Conservation (phyloP, 2,888 invertebrate genomes). For the Lasius fuliginosus region DNA sequence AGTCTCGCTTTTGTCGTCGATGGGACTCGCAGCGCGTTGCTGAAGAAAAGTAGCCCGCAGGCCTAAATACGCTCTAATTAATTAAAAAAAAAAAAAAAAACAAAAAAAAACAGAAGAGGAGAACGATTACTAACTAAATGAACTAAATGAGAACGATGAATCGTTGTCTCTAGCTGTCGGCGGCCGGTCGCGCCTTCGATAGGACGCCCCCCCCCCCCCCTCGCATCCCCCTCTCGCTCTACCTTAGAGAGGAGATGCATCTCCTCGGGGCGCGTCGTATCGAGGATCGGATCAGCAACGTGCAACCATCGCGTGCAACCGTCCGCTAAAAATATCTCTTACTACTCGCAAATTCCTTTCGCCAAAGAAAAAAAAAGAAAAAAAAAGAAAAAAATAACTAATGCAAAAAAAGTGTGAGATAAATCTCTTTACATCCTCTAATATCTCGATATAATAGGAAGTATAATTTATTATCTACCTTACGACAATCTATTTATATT, state of each 20-base stretch:
- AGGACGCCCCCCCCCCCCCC: not conserved
- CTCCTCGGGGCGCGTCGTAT: not conserved
- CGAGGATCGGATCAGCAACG: constrained; percentile 24
- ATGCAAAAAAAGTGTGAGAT: not conserved
- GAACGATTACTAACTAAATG: constrained; percentile 34
- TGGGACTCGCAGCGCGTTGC: constrained; percentile 81
- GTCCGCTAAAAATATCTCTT: not conserved
- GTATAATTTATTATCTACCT: constrained; percentile 5
- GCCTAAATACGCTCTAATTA: constrained; percentile 84
- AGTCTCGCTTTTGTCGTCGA: constrained; percentile 73
- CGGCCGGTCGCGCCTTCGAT: constrained; percentile 22
- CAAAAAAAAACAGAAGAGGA: constrained; percentile 24
- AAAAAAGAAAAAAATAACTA: not conserved
- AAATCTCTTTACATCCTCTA: not conserved
- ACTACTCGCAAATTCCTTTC: not conserved
- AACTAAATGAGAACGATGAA: constrained; percentile 58
- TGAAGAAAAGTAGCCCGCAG: constrained; percentile 84
- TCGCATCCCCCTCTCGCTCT: too few relatives aligned
- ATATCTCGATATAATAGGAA: not conserved
- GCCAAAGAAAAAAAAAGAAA: not conserved
- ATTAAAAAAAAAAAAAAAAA: constrained; percentile 41
- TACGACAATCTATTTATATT: not conserved
- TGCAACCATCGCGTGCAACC: constrained; percentile 40
- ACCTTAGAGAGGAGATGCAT: too few relatives aligned
- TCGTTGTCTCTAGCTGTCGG: constrained; percentile 15